Evolutionary conservation across 2,113 vertebrate species (phyloP).

Genomic region (Pterocles burchelli): DNA sequence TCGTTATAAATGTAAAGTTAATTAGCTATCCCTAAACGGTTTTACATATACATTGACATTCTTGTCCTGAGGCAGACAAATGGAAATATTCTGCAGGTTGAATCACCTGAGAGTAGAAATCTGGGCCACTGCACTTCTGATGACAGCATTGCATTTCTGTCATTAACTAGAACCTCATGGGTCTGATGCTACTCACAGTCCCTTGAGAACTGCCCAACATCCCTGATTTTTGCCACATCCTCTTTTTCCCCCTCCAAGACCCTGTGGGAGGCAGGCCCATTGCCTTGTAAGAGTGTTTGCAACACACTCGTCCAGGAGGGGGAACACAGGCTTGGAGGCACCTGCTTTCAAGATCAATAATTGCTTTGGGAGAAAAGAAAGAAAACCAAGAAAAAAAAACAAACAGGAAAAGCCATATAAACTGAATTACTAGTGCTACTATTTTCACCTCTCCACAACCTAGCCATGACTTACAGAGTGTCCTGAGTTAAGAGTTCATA

Average conservation of each 20-base stretch:
- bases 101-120: constrained; percentile 15
- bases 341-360: constrained; percentile 27
- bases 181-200: background rate
- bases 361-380: background rate
- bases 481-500: constrained; percentile 6
- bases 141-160: background rate
- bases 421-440: constrained; percentile 3
- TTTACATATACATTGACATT: background rate
- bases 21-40: background rate
- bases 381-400: no score
- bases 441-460: constrained; percentile 36
- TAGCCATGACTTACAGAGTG: constrained; percentile 19
- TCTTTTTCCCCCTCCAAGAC: background rate
- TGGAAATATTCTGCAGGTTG: background rate
- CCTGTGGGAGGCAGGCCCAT: background rate
- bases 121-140: background rate
- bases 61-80: background rate
- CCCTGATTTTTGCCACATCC: background rate
- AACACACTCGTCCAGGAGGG: background rate
- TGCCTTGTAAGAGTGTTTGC: background rate
- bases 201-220: background rate
- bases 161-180: background rate
- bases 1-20: constrained; percentile 7
- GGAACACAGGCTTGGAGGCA: background rate
- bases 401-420: constrained; percentile 17